Evolutionary conservation across 1,140 invertebrate species (phyloP), one percentile per base, ranked within the genome.

Genomic region (Procambarus clarkii): DNA sequence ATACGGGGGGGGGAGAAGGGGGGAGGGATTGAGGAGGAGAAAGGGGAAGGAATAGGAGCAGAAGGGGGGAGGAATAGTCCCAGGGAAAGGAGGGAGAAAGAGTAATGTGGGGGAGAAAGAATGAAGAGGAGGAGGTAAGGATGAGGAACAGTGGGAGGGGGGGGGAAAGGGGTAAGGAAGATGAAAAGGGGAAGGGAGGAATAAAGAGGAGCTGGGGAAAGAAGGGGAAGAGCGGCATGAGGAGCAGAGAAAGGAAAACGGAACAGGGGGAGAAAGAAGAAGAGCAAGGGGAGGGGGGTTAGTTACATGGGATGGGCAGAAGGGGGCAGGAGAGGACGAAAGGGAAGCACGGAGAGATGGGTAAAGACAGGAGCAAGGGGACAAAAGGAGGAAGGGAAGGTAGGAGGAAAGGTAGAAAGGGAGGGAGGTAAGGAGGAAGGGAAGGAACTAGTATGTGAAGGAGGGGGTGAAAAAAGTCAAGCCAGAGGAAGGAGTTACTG

Each of bases 11-110:
- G 15, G n/a, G 60, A 69, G 15, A 54, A n/a, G 2, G 5, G 44
- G 76, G 46, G 46, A 76, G 45, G 24, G 24, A 77, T 46, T 34
- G 84, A 77, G 46, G 13, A 50, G 69, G 48, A 86, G 84, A 54
- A 76, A 21, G 69, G n/a, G 69, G 24, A 21, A 34, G n/a, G n/a
- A n/a, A n/a, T n/a, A n/a, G n/a, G n/a, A n/a, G n/a, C n/a, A n/a
- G n/a, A 84, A 50, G 48, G 80, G 48, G n/a, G 8, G 48, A 21
- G 24, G 21, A n/a, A 60, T 18, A 58, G 24, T 44, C n/a, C 7
- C 5, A 50, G 46, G 7, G 60, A 85, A n/a, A n/a, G n/a, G n/a
- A n/a, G n/a, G n/a, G n/a, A n/a, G n/a, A n/a, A n/a, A n/a, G n/a
- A n/a, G n/a, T n/a, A n/a, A n/a, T n/a, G n/a, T n/a, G n/a, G n/a